Evolutionary conservation across 2,797 vertebrate species (phyloP), one percentile per base, ranked within the genome.

Genomic region (Labeo calbasu): DNA sequence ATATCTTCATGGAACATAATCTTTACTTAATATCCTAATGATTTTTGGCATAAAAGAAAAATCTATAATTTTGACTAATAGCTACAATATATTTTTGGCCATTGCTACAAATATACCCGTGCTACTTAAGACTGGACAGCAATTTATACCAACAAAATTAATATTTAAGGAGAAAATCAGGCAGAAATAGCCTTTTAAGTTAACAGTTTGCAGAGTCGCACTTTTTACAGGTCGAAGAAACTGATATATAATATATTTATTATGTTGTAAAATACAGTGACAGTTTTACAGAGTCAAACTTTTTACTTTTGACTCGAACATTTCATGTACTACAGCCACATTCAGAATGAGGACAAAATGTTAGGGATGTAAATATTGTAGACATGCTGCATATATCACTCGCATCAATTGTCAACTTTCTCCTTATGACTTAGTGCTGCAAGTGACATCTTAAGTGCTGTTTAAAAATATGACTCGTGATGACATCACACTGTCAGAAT

Each of bases 401-500:
- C 55, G 2, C 50, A 51, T 75, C n/a, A 65, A 61, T 4, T 55
- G 48, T 68, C 50, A 69, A 15, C n/a, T 51, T 40, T 72, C 0
- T 66, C 59, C 21, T 81, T 81, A 63, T 15, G 75, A 66, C 75
- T 63, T 40, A 25, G 65, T 32, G 46, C 69, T 69, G 8, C 13
- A 15, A 23, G 43, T 59, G 86, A 85, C 83, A 81, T 81, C 17
- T 86, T 73, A 66, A 83, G 59, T 61, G 63, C 15, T 43, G 76
- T 51, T 65, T 51, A 69, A 85, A 81, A 80, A 68, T 63, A 81
- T 55, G 53, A 82, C 77, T 63, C 57, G 51, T 72, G 61, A 40
- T 70, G 28, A 55, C 53, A 65, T 69, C 36, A 53, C 23, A 28
- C 6, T 68, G 73, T 79, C 53, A 84, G 55, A 76, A 69, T 48